phyloP scores from a whole-genome alignment of 2,113 vertebrate genomes.

The Ia io region DNA sequence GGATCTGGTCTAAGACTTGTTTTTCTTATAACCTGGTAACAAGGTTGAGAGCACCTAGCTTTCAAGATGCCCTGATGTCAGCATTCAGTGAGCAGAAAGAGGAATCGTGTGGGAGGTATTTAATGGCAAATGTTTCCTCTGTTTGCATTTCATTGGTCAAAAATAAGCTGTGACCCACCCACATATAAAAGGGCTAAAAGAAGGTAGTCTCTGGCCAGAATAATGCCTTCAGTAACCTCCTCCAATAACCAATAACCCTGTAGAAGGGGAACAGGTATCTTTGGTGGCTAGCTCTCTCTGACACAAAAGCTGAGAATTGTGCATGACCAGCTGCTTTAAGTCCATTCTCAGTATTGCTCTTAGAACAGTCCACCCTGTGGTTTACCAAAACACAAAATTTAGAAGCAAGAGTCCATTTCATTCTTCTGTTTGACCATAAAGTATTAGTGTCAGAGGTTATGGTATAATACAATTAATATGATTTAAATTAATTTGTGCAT shows the following conservation, averaged over 20 bases:
- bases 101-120: neutral
- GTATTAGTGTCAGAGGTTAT: neutral
- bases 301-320: neutral
- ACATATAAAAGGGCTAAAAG: neutral
- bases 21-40: neutral
- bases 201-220: neutral
- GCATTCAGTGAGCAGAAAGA: neutral
- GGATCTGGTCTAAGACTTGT: neutral
- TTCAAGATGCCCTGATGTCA: neutral
- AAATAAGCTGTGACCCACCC: neutral
- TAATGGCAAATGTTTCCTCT: neutral
- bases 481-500: neutral
- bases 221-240: neutral
- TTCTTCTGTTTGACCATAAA: neutral
- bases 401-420: neutral
- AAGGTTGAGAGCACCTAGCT: neutral
- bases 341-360: neutral
- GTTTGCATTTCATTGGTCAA: neutral
- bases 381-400: neutral
- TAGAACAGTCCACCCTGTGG: neutral
- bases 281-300: neutral
- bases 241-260: neutral
- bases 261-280: neutral
- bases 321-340: neutral
- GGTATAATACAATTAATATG: neutral